Evolutionary conservation across 2,888 invertebrate genomes (phyloP).

Genomic region (Drosophila recens): DNA sequence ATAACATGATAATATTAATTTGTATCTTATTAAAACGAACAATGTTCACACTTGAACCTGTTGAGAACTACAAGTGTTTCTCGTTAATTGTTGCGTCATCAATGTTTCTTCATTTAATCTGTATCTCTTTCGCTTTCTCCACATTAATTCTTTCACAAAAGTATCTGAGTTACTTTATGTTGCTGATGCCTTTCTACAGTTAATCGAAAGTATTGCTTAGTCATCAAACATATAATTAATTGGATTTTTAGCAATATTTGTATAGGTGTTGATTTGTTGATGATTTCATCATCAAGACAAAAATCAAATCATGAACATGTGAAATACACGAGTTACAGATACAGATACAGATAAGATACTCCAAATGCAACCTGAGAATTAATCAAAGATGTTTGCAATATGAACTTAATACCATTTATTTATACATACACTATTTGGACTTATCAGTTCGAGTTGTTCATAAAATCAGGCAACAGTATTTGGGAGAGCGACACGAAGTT

Average conservation of each 20-base stretch:
- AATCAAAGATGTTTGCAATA: neutral
- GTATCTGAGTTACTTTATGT: neutral
- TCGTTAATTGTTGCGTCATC: neutral
- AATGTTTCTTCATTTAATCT: neutral
- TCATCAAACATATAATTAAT: slow-evolving; percentile 27
- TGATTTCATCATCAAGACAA: slow-evolving; percentile 28
- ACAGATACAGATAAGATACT: neutral
- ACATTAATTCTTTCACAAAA: neutral
- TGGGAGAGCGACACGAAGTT: slow-evolving; percentile 11
- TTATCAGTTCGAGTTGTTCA: slow-evolving; percentile 47
- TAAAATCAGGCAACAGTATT: slow-evolving; percentile 15
- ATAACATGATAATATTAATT: neutral
- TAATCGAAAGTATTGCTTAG: slow-evolving; percentile 9
- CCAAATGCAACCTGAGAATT: neutral
- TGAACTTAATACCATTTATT: too few relatives aligned
- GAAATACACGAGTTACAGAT: neutral
- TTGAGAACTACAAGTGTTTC: neutral
- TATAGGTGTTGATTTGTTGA: neutral
- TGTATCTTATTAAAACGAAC: neutral
- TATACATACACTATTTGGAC: slow-evolving; percentile 16
- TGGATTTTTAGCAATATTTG: neutral
- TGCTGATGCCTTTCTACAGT: slow-evolving; percentile 2
- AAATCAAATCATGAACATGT: slow-evolving; percentile 4
- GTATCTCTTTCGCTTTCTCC: neutral
- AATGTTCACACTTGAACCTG: neutral